Base-by-base conservation (phyloP, 2,797 vertebrate genomes). In the Phrynocephalus guinanensis region DNA sequence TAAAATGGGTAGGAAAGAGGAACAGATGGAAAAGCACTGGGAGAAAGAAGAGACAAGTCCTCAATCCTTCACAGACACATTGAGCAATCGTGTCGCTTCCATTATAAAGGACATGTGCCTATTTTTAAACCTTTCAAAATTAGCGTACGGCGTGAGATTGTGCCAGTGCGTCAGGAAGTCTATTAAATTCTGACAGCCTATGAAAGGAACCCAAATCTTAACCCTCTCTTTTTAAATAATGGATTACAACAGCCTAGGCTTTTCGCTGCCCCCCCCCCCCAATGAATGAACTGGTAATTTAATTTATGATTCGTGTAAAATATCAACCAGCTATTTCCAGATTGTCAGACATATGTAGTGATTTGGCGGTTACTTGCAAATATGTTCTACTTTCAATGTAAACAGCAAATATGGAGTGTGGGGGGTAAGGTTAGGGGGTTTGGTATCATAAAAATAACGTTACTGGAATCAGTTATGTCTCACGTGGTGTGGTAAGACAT, bases 281-380 rank as follows among this genome's bases (percentile, higher is more conserved):
- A 81, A 85, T 88, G 60, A 85, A 93, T 93, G 93, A 94, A 94
- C 92, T 92, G 94, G 89, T 94, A 91, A 94, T 94, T 94, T 85
- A 88, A 88, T 94, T 94, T 93, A 82, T 88, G 86, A 80, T 92
- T 67, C 93, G 91, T 85, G 90, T 7, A 90, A 91, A 91, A 89
- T 92, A 94, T n/a, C 85, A 84, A 86, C 83, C 79, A 82, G 28
- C 91, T 85, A 71, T 91, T 92, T 88, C 88, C 87, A 91, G 82
- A 83, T 71, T 91, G 33, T 89, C 90, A 93, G 70, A 0, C 90
- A 91, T 92, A 76, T 88, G 86, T 52, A 5, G 0, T 1, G 66
- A 66, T 70, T 90, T 92, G 91, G 89, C 79, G 86, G 20, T 90
- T 81, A 56, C 77, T 88, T 86, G 63, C 89, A 79, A 83, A 87